These are phyloP conservation scores for Columba guinea DNA, from an alignment of 2,797 vertebrate genomes.

Conservation along the genomic window DNA sequence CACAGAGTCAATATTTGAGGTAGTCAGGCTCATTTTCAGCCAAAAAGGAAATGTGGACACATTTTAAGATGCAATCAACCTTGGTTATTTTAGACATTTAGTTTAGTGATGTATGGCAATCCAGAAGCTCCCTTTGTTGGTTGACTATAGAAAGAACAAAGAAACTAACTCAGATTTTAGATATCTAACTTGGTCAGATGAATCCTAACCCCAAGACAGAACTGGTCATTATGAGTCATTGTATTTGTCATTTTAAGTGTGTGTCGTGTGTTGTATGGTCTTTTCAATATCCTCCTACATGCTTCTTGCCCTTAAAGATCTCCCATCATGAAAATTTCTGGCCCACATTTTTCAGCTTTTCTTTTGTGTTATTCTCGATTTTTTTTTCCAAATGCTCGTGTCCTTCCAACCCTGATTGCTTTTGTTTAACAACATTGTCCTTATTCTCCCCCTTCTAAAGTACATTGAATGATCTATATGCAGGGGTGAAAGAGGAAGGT, in stretches of 20 bases:
- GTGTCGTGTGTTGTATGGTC: neutral
- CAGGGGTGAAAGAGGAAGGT: slow-evolving; percentile 12
- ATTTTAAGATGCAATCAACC: neutral
- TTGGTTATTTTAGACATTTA: neutral
- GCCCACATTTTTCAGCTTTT: neutral
- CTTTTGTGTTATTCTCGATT: neutral
- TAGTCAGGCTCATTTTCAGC: neutral
- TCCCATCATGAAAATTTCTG: neutral
- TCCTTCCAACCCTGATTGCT: neutral
- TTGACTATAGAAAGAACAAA: neutral
- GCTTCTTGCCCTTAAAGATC: neutral
- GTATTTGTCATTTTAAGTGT: neutral
- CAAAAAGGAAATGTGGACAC: neutral
- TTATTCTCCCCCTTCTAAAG: neutral
- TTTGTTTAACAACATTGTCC: neutral
- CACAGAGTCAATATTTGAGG: neutral
- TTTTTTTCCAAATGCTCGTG: neutral
- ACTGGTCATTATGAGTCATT: neutral
- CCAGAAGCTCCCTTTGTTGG: neutral
- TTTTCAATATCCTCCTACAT: neutral
- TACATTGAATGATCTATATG: neutral
- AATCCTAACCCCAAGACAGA: neutral
- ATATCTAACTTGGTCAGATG: neutral
- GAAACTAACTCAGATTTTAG: neutral
- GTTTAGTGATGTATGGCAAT: neutral